Percentiles rank a stretch among this genome's conserved stretches.
Evolutionary conservation across 2,113 vertebrate species (phyloP).

Genomic region (Tenebrosternarchus preto): DNA sequence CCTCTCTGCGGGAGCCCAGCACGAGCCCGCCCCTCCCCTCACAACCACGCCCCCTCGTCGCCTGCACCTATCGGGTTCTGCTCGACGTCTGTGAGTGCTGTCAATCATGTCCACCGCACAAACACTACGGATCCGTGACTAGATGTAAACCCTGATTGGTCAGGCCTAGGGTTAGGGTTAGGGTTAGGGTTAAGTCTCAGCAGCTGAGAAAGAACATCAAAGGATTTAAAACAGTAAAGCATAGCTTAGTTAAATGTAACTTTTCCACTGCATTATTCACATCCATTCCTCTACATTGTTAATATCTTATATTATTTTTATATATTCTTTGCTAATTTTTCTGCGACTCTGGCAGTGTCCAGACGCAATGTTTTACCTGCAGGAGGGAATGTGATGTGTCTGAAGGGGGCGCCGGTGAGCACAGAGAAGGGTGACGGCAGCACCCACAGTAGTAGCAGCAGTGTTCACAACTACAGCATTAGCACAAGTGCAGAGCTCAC

Average conservation of each 20-base stretch:
- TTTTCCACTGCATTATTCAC: too few species aligned
- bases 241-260: too few species aligned
- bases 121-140: neutral
- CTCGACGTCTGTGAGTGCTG: slow-evolving; percentile 67
- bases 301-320: neutral
- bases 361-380: slow-evolving; percentile 61
- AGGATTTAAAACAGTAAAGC: too few species aligned
- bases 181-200: too few species aligned
- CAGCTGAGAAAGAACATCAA: too few species aligned
- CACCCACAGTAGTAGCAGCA: slow-evolving; percentile 9
- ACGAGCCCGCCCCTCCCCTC: slow-evolving; percentile 25
- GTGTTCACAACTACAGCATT: neutral
- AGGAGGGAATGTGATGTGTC: slow-evolving; percentile 55
- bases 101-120: neutral
- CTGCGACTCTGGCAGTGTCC: slow-evolving; percentile 59
- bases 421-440: slow-evolving; percentile 43
- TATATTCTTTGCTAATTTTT: neutral
- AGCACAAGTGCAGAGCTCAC: neutral
- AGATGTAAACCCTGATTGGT: too few species aligned
- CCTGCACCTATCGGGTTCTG: slow-evolving; percentile 66
- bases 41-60: slow-evolving; percentile 48
- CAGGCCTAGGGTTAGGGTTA: too few species aligned
- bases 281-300: too few species aligned
- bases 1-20: slow-evolving; percentile 54
- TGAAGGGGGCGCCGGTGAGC: slow-evolving; percentile 53